Base-by-base conservation (phyloP, 2,113 vertebrate species). In the Garra rufa region DNA sequence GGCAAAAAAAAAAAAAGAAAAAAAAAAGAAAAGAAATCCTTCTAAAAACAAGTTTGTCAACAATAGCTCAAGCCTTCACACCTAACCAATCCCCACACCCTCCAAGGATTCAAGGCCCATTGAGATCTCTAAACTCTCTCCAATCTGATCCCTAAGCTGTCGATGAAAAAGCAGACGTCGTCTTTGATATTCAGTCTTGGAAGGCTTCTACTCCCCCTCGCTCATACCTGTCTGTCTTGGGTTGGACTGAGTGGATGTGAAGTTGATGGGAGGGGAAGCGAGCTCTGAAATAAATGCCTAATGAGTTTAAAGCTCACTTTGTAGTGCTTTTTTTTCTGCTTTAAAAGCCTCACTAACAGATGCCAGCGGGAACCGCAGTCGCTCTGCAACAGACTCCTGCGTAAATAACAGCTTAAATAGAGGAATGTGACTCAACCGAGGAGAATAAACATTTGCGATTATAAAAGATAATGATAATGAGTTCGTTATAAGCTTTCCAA, bases 241-340 rank as follows among this genome's bases (percentile, higher is more conserved):
- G 61, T n/a, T 52, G 57, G 48, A 65, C 48, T 80, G 82, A 83
- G 6, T 82, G 59, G 38, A 76, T 57, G 71, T 19, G 26, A 17
- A 73, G 78, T n/a, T 6, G 44, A 74, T 46, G 44, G 28, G 50
- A 15, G 34, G 69, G 41, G 76, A 84, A 38, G 30, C 44, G 34
- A 78, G 79, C 73, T 88, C 71, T 82, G 79, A 82, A 84, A 63
- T 52, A 57, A 83, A 81, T 80, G 71, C 79, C 85, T 88, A 88
- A 90, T 85, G 87, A 90, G 69, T 86, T 82, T 71, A 84, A 82
- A 75, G 65, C 65, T 88, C 41, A 50, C 81, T 85, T 80, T 87
- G 82, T 82, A 57, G 38, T 74, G 34, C 34, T 9, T 83, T 69
- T 73, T 74, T 43, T 65, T 28, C 9, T 21, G 15, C 59, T 21